Evolutionary conservation across 1,140 invertebrate species (phyloP), one percentile per base, ranked within the genome.

Genomic region (Maniola jurtina): DNA sequence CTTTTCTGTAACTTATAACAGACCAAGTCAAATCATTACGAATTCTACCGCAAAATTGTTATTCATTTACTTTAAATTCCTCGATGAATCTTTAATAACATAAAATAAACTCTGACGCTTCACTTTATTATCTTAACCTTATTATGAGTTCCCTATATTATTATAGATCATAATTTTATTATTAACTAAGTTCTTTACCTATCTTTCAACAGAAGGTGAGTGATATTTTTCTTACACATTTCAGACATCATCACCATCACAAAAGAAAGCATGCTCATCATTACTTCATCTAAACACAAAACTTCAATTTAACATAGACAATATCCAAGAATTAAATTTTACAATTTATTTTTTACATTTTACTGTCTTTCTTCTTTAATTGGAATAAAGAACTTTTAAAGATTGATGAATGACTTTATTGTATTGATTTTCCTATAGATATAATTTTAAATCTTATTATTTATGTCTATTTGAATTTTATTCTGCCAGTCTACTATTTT

Each of bases 231-330:
- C 75, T 80, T 81, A 61, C 72, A 75, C 74, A 70, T 86, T 88
- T 87, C 85, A 88, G 85, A 82, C 80, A 77, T 56, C 80, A 79
- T 58, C 81, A 76, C 64, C 84, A 81, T 16, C 75, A 83, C 79
- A 80, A 84, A 81, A 73, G 76, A 83, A 84, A 84, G 79, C 85
- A 88, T 80, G 79, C 76, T 60, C 80, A 79, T 64, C 84, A 76
- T 65, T 89, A 89, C 82, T 83, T 81, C 69, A 75, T 72, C 66
- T 84, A 79, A 76, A 71, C 57, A 34, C 54, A 50, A 15, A 38
- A 50, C 13, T 48, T 45, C 9, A 13, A 45, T 45, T 11, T 2
- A n/a, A 13, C 9, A n/a, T 13, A 11, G 42, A 34, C 16, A 4
- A 25, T 15, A 38, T 35, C 38, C 34, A 11, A 13, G 14, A 15